Percentiles rank a stretch among this genome's conserved stretches.
Evolutionary conservation across 2,888 invertebrate species (phyloP).

Genomic region (Metacarcinus magister): DNA sequence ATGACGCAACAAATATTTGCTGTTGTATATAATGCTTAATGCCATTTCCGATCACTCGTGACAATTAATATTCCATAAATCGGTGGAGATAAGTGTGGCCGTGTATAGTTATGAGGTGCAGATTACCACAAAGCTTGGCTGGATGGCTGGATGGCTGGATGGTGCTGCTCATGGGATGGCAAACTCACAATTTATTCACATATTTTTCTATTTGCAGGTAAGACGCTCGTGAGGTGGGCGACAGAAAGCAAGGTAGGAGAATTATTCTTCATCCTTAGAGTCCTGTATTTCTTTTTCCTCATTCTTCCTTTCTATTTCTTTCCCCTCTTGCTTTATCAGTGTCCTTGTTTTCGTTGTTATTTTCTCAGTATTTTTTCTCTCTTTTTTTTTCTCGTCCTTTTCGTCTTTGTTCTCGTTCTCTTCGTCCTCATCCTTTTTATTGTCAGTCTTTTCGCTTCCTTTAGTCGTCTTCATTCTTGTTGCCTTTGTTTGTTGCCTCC

Average conservation of each 20-base stretch:
- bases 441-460: not conserved
- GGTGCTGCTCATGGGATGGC: not conserved
- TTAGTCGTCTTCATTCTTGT: not conserved
- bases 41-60: constrained; percentile 53
- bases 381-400: not conserved
- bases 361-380: not conserved
- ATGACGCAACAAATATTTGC: constrained; percentile 49
- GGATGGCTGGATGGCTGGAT: not conserved
- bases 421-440: not conserved
- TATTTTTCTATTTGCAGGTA: not conserved
- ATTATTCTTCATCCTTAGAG: not conserved
- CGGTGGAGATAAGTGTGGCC: constrained; percentile 1
- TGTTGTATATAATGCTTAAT: constrained; percentile 51
- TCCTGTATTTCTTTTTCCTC: not conserved
- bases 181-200: not conserved
- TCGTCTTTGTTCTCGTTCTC: not conserved
- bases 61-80: constrained; percentile 51
- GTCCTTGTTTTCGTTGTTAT: not conserved
- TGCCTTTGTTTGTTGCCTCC: not conserved
- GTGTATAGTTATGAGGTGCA: constrained; percentile 1
- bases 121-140: constrained; percentile 14
- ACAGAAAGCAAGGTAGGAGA: not conserved
- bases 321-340: not conserved
- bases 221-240: not conserved
- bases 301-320: not conserved